A percentile compares a stretch with the other conserved stretches of the same genome.
These are phyloP conservation scores for Mactromeris polynyma DNA, from an alignment of 2,888 invertebrate genomes.

Conservation along the genomic window DNA sequence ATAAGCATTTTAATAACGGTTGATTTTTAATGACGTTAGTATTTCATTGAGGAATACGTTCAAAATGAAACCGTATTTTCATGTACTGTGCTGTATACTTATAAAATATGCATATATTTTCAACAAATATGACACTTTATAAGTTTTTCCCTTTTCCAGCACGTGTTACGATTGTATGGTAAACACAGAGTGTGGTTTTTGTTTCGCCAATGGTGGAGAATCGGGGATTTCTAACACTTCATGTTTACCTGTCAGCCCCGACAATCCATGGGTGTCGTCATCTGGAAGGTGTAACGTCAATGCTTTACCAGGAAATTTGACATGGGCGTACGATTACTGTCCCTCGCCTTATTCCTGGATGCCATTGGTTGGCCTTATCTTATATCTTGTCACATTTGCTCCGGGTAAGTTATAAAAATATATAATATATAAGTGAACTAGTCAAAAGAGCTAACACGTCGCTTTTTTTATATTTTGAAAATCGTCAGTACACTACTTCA, in stretches of 20 bases:
- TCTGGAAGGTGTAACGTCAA: slow-evolving; percentile 84
- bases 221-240: slow-evolving; percentile 82
- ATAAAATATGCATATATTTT: too few relatives aligned
- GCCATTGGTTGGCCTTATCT: slow-evolving; percentile 87
- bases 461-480: too few relatives aligned
- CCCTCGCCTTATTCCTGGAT: slow-evolving; percentile 87
- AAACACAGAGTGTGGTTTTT: slow-evolving; percentile 88
- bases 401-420: slow-evolving; percentile 87
- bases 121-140: too few relatives aligned
- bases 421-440: too few relatives aligned
- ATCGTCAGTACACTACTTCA: too few relatives aligned
- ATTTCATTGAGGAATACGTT: too few relatives aligned
- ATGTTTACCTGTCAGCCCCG: slow-evolving; percentile 85
- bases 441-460: too few relatives aligned
- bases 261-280: slow-evolving; percentile 82
- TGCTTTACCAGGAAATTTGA: slow-evolving; percentile 71
- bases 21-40: too few relatives aligned
- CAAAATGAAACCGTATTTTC: too few relatives aligned
- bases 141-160: slow-evolving; percentile 48
- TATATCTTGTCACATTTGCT: slow-evolving; percentile 88
- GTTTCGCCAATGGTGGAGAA: slow-evolving; percentile 82
- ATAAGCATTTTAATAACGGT: too few relatives aligned
- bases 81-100: too few relatives aligned
- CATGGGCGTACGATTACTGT: slow-evolving; percentile 88
- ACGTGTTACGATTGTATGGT: slow-evolving; percentile 87